Percentiles rank a stretch among this genome's conserved stretches.
These are phyloP conservation scores for Drosophila kanekoi DNA, from an alignment of 2,888 invertebrate genomes.

Conservation along the genomic window DNA sequence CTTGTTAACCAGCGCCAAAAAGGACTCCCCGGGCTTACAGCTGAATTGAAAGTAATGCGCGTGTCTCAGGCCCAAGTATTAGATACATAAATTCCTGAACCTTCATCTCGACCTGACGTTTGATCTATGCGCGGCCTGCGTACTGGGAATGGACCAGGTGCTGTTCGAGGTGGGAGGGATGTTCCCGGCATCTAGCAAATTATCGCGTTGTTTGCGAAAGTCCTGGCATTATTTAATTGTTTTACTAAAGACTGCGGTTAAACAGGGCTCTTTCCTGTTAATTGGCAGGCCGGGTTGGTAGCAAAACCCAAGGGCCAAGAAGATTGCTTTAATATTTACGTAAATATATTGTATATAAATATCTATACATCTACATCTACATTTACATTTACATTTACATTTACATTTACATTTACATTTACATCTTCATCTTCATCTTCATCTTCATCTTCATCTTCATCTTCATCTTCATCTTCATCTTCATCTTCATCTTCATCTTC, in stretches of 20 bases:
- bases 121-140: conserved; percentile 3
- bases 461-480: not conserved
- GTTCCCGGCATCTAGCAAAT: conserved; percentile 30
- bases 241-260: not conserved
- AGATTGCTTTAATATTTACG: no score
- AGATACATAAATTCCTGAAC: conserved; percentile 41
- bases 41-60: conserved; percentile 50
- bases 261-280: not conserved
- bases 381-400: no score
- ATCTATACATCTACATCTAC: no score
- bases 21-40: conserved; percentile 22
- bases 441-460: not conserved
- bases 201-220: conserved; percentile 26
- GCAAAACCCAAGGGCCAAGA: not conserved
- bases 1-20: conserved; percentile 42
- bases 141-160: conserved; percentile 10
- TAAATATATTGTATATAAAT: no score
- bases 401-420: not conserved
- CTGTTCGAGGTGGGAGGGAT: not conserved
- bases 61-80: conserved; percentile 24
- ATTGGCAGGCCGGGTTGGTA: not conserved
- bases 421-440: not conserved
- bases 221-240: conserved; percentile 10
- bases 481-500: not conserved
- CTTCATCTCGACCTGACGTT: conserved; percentile 6